Evolutionary conservation across 2,888 invertebrate genomes (phyloP), one percentile per base, ranked within the genome.

Genomic region (Gymnosoma rotundatum): DNA sequence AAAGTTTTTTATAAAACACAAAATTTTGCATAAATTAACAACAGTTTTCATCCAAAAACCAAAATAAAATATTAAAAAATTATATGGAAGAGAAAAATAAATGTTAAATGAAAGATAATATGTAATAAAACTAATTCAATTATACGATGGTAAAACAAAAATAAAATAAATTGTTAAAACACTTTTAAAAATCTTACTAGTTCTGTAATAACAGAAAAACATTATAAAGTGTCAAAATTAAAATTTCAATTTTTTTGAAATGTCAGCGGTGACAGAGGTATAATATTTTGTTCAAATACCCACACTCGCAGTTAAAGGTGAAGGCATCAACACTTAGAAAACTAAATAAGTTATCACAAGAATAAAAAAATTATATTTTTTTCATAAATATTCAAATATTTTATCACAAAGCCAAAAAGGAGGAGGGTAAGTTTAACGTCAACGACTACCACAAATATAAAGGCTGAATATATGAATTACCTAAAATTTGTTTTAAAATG

Each of bases 241-340:
- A 90, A 89, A 90, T 90, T 89, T 88, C 91, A 89, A 48, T 48
- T 90, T 90, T 89, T 89, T 89, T 88, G 87, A 70, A 88, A 88
- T 88, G 88, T 82, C 88, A 88, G 87, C 70, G 85, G 58, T n/a
- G 38, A n/a, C 58, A 78, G 7, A 10, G 42, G 12, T 14, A 14
- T 1, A 14, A 7, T 12, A 48, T 16, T 16, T 5, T n/a, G 14
- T 16, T 56, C 6, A 25, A 14, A 56, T 25, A 21, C 12, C 14
- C 2, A 10, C 14, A 14, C 42, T 14, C 45, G 1, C 45, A 14
- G 2, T 14, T 12, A 45, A 45, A 14, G 14, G 45, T 12, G 45
- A 45, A 45, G 12, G 14, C 12, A 45, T 45, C 1, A 14, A 45
- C 45, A 45, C 12, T 45, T 4, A 14, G 12, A 45, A 12, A 45